These are phyloP conservation scores for Araneus ventricosus DNA, from an alignment of 1,140 invertebrate genomes.

Conservation along the genomic window DNA sequence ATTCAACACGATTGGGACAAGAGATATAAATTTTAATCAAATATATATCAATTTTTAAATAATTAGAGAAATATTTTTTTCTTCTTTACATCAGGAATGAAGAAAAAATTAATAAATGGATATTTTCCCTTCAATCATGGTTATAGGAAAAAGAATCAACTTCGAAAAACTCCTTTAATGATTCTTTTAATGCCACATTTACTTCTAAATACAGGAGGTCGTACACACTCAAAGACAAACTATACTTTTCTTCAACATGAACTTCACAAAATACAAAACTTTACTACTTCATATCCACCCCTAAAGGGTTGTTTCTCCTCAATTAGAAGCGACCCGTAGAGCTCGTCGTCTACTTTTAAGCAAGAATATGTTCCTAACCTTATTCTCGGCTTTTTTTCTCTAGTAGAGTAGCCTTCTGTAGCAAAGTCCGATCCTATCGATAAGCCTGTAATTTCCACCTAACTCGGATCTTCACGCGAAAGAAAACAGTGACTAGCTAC, in stretches of 20 bases:
- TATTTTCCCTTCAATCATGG: neutral
- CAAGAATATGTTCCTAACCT: conserved; percentile 5
- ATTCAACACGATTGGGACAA: too few relatives aligned
- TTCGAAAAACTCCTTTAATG: neutral
- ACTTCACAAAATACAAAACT: conserved; percentile 2
- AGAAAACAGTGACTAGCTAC: conserved; percentile 38
- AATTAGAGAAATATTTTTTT: too few relatives aligned
- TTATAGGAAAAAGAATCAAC: neutral
- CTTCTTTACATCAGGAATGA: neutral
- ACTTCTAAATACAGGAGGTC: neutral
- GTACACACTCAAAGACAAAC: neutral
- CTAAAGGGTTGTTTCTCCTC: neutral
- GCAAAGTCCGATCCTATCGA: neutral
- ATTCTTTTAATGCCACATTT: neutral
- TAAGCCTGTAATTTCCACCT: conserved; percentile 39
- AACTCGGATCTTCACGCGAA: neutral
- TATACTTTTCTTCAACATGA: neutral
- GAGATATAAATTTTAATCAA: too few relatives aligned
- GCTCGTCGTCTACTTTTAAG: conserved; percentile 28
- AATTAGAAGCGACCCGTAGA: neutral
- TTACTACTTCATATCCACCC: neutral
- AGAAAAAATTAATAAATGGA: neutral
- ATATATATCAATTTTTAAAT: too few relatives aligned
- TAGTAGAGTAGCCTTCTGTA: neutral
- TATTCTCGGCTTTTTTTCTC: neutral